A percentile compares a stretch with the other conserved stretches of the same genome.
Conservation (phyloP, 37 sponge, comb jelly and placozoan genomes). For the Spongilla lacustris region DNA sequence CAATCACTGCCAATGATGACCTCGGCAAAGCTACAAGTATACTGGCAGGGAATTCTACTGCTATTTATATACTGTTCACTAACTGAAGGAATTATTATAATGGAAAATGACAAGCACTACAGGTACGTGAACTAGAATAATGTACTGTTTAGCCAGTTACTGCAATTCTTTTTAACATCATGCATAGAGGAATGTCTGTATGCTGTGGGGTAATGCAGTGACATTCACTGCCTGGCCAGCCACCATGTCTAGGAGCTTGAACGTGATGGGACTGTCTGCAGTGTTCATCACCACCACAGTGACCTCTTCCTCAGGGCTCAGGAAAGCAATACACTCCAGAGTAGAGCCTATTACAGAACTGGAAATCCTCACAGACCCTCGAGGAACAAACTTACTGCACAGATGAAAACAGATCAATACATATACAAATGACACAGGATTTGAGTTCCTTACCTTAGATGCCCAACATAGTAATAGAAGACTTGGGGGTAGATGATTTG, state of each 20-base stretch:
- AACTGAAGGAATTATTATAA: too few species aligned
- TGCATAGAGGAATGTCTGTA: slow-evolving; percentile 63
- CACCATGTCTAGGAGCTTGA: slow-evolving; percentile 37
- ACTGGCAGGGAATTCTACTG: too few species aligned
- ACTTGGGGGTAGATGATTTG: slow-evolving; percentile 66
- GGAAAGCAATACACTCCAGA: slow-evolving; percentile 50
- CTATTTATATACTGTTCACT: too few species aligned
- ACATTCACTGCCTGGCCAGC: slow-evolving; percentile 51
- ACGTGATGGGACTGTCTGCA: slow-evolving; percentile 5
- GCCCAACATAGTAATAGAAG: slow-evolving; percentile 76
- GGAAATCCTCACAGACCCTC: slow-evolving; percentile 60
- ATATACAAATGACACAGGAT: too few species aligned
- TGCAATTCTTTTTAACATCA: neutral
- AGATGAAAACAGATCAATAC: neutral
- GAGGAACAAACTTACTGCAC: slow-evolving; percentile 72
- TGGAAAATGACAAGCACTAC: too few species aligned
- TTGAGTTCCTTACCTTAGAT: slow-evolving; percentile 43
- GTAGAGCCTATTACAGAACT: neutral
- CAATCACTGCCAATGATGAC: too few species aligned
- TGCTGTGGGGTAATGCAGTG: slow-evolving; percentile 56
- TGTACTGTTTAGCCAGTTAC: too few species aligned
- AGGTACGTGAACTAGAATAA: too few species aligned
- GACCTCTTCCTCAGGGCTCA: slow-evolving; percentile 33
- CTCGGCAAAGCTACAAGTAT: too few species aligned
- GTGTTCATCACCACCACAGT: slow-evolving; percentile 62